Evolutionary conservation across 2,113 vertebrate genomes (phyloP), one percentile per base, ranked within the genome.

Genomic region (Lasiurus cinereus): DNA sequence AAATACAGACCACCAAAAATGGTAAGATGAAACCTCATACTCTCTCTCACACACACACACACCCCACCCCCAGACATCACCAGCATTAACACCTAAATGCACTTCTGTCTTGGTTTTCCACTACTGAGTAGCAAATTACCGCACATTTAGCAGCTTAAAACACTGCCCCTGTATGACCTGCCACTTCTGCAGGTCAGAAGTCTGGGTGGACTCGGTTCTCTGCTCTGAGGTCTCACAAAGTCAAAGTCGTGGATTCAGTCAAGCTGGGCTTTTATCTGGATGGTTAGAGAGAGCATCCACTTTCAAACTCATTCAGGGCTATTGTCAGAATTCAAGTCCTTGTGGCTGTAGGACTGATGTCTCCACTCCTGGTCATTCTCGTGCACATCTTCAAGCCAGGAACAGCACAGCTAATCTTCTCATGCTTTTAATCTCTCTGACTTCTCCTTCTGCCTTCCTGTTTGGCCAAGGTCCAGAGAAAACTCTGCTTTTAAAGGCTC

Each of bases 1-100:
- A 94, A 93, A 82, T 56, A 84, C 9, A 96, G 48, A 74, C n/a
- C 29, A 94, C 83, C n/a, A n/a, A 69, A 94, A 91, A 82, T 39
- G 33, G 83, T 90, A 43, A 73, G 62, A 95, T 83, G 54, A 74
- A 93, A 72, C n/a, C 46, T 79, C 21, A 70, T 76, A 59, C 73
- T 95, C 27, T 43, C 74, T 48, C 46, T 48, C 46, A 8, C 46
- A 48, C 48, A 48, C 50, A 54, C 85, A 21, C 27, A n/a, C 74
- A 54, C 85, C 27, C 67, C 69, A 19, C 54, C 85, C 27, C 67
- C 69, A 22, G 80, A 48, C 64, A 77, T 8, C 31, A 88, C 67
- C 36, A 33, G 22, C 29, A 24, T 62, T 69, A 77, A 77, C 83
- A 88, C 67, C 48, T 78, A 84, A 77, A 64, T 9, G 24, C n/a